Evolutionary conservation across 53 echinoderm and acorn worm genomes (phyloP).

Genomic region (Antedon mediterranea): DNA sequence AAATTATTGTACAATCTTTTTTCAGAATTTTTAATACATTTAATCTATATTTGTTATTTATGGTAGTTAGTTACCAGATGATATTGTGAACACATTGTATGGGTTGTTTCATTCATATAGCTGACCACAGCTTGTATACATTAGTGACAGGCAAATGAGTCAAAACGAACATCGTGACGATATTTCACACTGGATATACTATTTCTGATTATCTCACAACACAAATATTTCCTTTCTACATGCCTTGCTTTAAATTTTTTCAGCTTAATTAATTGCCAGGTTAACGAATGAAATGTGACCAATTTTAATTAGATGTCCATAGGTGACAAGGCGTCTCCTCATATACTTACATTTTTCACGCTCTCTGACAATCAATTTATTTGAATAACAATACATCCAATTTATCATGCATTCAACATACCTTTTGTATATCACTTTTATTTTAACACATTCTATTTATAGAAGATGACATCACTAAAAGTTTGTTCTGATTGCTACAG

Average conservation of each 20-base stretch:
- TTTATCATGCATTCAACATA: too few species aligned
- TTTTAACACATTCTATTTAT: too few species aligned
- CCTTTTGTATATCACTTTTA: too few species aligned
- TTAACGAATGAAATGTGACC: not conserved
- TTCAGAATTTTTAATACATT: too few species aligned
- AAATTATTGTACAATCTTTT: too few species aligned
- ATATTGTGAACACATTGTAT: not conserved
- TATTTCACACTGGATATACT: not conserved
- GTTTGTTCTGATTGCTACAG: too few species aligned
- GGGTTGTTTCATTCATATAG: not conserved
- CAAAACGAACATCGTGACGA: not conserved
- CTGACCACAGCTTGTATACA: not conserved
- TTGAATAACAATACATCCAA: not conserved
- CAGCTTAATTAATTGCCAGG: not conserved
- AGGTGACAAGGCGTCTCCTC: not conserved
- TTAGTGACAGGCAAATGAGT: not conserved
- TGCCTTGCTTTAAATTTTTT: not conserved
- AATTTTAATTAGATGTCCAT: not conserved
- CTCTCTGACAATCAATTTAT: not conserved
- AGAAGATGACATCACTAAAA: too few species aligned
- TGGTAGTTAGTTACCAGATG: too few species aligned
- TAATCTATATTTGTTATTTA: too few species aligned
- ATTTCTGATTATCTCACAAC: too few species aligned
- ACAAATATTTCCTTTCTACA: too few species aligned
- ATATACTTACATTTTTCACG: not conserved